Conservation (phyloP, 2,888 invertebrate species). For the Tenthredo mesomela region DNA sequence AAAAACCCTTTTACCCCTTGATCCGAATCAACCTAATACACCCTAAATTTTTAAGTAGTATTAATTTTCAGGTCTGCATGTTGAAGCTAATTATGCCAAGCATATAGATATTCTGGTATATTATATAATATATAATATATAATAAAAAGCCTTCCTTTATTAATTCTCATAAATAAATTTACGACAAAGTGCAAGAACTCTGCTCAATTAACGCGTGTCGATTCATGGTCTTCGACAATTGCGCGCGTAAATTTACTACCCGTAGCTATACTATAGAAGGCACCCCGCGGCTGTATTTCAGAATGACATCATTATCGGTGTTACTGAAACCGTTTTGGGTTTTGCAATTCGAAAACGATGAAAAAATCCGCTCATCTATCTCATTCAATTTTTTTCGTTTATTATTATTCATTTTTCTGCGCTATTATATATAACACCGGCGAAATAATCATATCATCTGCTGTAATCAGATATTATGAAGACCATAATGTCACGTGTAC, state of each 20-base stretch:
- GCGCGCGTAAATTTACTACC: conserved; percentile 38
- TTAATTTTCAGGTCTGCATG: neutral
- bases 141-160: neutral
- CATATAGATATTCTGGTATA: neutral
- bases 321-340: neutral
- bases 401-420: neutral
- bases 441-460: neutral
- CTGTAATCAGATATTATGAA: conserved; percentile 12
- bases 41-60: neutral
- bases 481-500: conserved; percentile 1
- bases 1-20: neutral
- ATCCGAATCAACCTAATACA: neutral
- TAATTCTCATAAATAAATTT: neutral
- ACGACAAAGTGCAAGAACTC: neutral
- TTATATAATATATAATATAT: too few species aligned
- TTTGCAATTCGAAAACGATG: neutral
- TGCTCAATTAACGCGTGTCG: conserved; percentile 19
- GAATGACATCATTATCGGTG: neutral
- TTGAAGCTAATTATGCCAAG: neutral
- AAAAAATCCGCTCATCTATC: neutral
- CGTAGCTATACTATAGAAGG: neutral
- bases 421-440: neutral
- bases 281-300: neutral
- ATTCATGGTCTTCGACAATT: conserved; percentile 34
- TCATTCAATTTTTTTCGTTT: too few species aligned